Conservation (phyloP, 2,888 invertebrate species). For the Lepas anatifera region DNA sequence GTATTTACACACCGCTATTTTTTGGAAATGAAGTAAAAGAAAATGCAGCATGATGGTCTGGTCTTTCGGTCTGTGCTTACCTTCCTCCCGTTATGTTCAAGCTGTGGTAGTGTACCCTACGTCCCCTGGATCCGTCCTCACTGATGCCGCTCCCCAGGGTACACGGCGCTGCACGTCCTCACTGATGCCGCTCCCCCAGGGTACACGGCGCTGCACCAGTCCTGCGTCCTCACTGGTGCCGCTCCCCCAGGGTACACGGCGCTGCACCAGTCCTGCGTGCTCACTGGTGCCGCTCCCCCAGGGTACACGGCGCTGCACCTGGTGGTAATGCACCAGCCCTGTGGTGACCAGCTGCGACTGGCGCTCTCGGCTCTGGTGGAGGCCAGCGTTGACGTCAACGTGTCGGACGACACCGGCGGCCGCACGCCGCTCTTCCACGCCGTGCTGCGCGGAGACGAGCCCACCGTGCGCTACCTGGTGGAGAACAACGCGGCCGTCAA, state of each 20-base stretch:
- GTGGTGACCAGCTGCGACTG: background rate
- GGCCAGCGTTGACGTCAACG: background rate
- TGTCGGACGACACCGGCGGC: conserved; percentile 3
- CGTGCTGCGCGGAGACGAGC: background rate
- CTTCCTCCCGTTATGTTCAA: too few species aligned
- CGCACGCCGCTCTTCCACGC: background rate
- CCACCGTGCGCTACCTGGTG: background rate
- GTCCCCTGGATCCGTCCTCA: too few species aligned
- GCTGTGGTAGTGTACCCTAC: too few species aligned
- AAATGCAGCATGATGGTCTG: too few species aligned
- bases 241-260: background rate
- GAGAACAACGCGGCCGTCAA: conserved; percentile 3
- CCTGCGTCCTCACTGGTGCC: background rate
- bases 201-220: background rate
- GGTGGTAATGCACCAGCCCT: background rate
- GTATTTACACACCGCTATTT: too few species aligned
- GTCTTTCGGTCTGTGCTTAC: too few species aligned
- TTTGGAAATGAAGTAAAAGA: too few species aligned
- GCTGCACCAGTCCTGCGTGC: background rate
- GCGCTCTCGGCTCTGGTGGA: background rate
- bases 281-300: too few species aligned
- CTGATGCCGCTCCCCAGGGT: too few species aligned
- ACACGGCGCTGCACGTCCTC: too few species aligned
- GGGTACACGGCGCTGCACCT: conserved; percentile 4
- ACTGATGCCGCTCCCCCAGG: too few species aligned